phyloP scores from a whole-genome alignment of 2,113 vertebrate species.

The Centrocercus urophasianus region DNA sequence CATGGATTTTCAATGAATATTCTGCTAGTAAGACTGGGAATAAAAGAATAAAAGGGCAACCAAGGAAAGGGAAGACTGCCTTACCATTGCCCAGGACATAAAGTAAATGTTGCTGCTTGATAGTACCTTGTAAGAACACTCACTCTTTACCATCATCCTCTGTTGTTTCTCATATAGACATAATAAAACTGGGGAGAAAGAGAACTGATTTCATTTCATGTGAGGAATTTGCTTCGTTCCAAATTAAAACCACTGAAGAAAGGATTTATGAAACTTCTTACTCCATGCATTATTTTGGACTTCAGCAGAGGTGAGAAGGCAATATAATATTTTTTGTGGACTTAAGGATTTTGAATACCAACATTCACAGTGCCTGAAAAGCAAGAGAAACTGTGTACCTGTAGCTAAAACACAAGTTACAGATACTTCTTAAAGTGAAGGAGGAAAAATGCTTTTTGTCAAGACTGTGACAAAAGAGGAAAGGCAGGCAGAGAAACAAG shows the following conservation, averaged over 20 bases:
- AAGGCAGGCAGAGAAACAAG: neutral
- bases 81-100: neutral
- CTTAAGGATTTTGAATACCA: neutral
- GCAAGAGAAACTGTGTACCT: neutral
- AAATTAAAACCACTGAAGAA: neutral
- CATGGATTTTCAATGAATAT: neutral
- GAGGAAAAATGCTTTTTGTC: neutral
- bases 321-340: neutral
- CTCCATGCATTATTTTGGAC: neutral
- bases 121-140: neutral
- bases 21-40: neutral
- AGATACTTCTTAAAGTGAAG: neutral
- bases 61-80: neutral
- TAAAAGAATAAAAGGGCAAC: neutral
- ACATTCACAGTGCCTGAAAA: neutral
- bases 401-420: neutral
- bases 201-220: neutral
- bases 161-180: fast-evolving
- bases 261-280: neutral
- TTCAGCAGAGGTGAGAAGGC: neutral
- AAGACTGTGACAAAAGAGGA: neutral
- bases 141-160: neutral
- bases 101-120: neutral
- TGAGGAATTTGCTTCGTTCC: neutral
- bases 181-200: neutral